phyloP scores from a whole-genome alignment of 1,140 invertebrate genomes.

The Listronotus oregonensis region DNA sequence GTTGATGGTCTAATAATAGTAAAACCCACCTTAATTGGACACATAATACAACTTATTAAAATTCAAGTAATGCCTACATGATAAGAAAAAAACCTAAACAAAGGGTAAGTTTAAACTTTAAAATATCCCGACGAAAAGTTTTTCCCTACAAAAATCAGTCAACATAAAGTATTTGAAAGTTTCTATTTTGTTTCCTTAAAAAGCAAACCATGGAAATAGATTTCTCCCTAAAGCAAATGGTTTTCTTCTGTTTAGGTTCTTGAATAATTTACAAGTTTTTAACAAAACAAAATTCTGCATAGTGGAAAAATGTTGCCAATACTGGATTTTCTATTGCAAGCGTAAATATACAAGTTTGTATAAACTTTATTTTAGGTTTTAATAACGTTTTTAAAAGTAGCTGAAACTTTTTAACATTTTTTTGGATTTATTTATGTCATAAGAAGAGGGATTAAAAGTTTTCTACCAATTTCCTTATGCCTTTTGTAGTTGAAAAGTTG shows the following conservation, averaged over 20 bases:
- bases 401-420: neutral
- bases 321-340: neutral
- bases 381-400: neutral
- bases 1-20: too few relatives aligned
- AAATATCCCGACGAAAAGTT: conserved; percentile 4
- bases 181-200: too few relatives aligned
- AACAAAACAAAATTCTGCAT: conserved; percentile 14
- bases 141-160: too few relatives aligned
- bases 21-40: too few relatives aligned
- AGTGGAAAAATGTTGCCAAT: conserved; percentile 15
- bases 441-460: conserved; percentile 10
- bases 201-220: conserved; percentile 3
- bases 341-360: neutral
- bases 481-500: too few relatives aligned
- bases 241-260: conserved; percentile 18
- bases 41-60: too few relatives aligned
- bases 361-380: neutral
- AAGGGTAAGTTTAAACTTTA: neutral
- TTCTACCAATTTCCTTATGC: too few relatives aligned
- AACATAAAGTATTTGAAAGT: too few relatives aligned
- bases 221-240: conserved; percentile 7
- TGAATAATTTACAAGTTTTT: conserved; percentile 21
- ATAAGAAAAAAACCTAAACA: too few relatives aligned
- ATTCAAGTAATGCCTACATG: too few relatives aligned
- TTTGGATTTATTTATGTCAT: too few relatives aligned